Evolutionary conservation across 2,113 vertebrate species (phyloP).

Genomic region (Melierax canorus): DNA sequence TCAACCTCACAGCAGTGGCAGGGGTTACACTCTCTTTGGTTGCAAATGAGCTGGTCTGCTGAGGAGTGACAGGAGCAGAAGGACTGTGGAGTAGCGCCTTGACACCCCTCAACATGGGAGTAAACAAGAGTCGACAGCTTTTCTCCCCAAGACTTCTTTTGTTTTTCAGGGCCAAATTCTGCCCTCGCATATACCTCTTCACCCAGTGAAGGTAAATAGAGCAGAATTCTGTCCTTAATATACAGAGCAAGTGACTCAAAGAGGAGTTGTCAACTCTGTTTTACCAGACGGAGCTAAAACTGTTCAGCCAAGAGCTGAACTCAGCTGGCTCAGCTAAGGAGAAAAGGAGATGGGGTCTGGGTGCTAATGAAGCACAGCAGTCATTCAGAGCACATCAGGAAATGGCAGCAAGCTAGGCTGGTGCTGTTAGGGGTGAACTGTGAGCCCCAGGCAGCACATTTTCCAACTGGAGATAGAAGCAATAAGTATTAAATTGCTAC

Average conservation of each 20-base stretch:
- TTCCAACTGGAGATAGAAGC: neutral
- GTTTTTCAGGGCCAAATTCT: neutral
- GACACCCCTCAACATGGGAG: neutral
- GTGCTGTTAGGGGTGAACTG: neutral
- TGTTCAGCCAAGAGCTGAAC: neutral
- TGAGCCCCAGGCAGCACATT: slow-evolving; percentile 3
- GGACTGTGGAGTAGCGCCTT: neutral
- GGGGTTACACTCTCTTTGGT: neutral
- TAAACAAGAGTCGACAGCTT: neutral
- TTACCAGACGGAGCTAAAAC: neutral
- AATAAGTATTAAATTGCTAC: neutral
- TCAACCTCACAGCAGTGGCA: neutral
- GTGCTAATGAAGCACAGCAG: neutral
- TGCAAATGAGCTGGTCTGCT: neutral
- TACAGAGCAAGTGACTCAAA: neutral
- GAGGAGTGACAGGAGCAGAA: neutral
- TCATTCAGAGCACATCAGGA: neutral
- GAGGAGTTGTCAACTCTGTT: neutral
- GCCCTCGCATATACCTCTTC: neutral
- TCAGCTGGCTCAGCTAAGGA: neutral
- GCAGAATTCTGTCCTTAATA: neutral
- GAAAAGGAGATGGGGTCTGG: neutral
- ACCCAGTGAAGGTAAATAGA: neutral
- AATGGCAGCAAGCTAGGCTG: neutral
- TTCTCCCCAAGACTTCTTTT: neutral